These are phyloP conservation scores for Parazoanthus atlanticus DNA, from an alignment of 92 coral and sea anemone species.

Conservation along the genomic window DNA sequence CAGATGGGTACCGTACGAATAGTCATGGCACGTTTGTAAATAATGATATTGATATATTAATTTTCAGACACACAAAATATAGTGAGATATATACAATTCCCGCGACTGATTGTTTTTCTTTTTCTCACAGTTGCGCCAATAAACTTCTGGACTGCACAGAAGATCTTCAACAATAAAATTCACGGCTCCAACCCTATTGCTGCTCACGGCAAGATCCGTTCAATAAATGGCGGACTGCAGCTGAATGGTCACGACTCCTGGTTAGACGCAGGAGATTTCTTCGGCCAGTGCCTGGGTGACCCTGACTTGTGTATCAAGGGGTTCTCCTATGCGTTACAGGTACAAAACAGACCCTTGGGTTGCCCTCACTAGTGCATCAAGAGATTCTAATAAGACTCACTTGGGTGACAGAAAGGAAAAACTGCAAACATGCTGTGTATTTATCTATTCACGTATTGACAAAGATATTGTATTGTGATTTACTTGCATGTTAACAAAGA, in stretches of 20 bases:
- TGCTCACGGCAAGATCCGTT: slow-evolving; percentile 83
- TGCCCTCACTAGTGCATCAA: too few species aligned
- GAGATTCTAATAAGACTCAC: too few species aligned
- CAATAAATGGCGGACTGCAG: slow-evolving; percentile 93
- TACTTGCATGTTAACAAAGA: not conserved
- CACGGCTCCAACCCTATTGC: slow-evolving; percentile 93
- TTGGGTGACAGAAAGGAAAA: too few species aligned
- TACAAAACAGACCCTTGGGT: slow-evolving; percentile 17
- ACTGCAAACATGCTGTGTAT: too few species aligned
- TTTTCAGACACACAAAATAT: too few species aligned
- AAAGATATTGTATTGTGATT: too few species aligned
- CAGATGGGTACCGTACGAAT: too few species aligned
- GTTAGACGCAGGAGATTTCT: slow-evolving; percentile 98
- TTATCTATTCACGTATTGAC: too few species aligned
- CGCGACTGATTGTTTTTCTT: not conserved
- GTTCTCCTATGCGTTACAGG: slow-evolving; percentile 94
- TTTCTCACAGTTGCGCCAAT: slow-evolving; percentile 75
- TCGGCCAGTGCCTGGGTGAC: slow-evolving; percentile 97
- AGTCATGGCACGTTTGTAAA: too few species aligned
- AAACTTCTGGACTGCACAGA: slow-evolving; percentile 96
- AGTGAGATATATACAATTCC: too few species aligned
- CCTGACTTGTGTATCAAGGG: slow-evolving; percentile 99
- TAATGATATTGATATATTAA: too few species aligned
- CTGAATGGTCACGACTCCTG: slow-evolving; percentile 96
- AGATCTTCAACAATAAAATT: slow-evolving; percentile 84